Evolutionary conservation across 1,140 invertebrate species (phyloP).

Genomic region (Nilaparvata lugens): DNA sequence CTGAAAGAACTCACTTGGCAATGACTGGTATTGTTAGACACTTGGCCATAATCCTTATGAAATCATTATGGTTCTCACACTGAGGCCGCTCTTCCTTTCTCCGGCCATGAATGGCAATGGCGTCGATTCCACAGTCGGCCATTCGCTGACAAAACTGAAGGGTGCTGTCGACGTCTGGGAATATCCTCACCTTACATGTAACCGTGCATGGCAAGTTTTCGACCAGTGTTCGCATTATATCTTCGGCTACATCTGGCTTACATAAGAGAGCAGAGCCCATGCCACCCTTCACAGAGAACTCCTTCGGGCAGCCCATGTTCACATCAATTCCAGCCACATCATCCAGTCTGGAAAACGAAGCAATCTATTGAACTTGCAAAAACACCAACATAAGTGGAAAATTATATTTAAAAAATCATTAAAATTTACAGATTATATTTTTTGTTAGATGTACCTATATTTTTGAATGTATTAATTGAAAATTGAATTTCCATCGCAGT

Average conservation of each 20-base stretch:
- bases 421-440: too few species aligned
- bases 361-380: too few species aligned
- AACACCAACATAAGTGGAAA: too few species aligned
- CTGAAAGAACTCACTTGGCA: slow-evolving; percentile 85
- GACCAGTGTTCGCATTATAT: slow-evolving; percentile 75
- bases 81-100: slow-evolving; percentile 79
- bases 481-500: too few species aligned
- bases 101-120: slow-evolving; percentile 89
- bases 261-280: slow-evolving; percentile 83
- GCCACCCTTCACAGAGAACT: slow-evolving; percentile 94
- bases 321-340: slow-evolving; percentile 94
- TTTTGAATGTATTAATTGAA: too few species aligned
- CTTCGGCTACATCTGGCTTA: slow-evolving; percentile 61
- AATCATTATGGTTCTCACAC: slow-evolving; percentile 68
- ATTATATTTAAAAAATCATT: too few species aligned
- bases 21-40: slow-evolving; percentile 83
- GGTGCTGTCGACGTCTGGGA: slow-evolving; percentile 55
- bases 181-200: slow-evolving; percentile 79
- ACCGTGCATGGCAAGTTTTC: slow-evolving; percentile 69
- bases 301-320: slow-evolving; percentile 99
- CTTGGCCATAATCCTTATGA: slow-evolving; percentile 65
- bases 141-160: slow-evolving; percentile 66
- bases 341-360: slow-evolving; percentile 56
- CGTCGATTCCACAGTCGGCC: slow-evolving; percentile 75
- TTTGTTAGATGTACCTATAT: too few species aligned